phyloP scores from a whole-genome alignment of 35 echinoderm and acorn worm genomes.

The Holothuria glaberrima region DNA sequence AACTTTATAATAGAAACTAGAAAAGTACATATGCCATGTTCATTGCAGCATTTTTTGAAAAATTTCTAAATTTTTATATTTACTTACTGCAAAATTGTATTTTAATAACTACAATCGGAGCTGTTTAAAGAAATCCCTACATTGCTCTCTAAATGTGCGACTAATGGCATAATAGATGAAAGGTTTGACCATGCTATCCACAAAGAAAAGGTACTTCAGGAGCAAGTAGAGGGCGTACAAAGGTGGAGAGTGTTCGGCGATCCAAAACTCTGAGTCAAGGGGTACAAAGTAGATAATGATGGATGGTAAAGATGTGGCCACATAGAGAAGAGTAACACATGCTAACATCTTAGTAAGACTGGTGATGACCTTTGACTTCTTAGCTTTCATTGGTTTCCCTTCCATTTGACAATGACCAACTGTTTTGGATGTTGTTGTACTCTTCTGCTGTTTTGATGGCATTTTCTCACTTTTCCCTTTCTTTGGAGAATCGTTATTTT shows the following conservation, averaged over 20 bases:
- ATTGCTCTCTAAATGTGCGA: slow-evolving; percentile 36
- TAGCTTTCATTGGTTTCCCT: not conserved
- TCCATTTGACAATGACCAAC: not conserved
- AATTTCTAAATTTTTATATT: too few species aligned
- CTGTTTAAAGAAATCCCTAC: slow-evolving; percentile 20
- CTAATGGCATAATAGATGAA: slow-evolving; percentile 51
- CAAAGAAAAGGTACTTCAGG: slow-evolving; percentile 37
- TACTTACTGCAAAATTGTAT: too few species aligned
- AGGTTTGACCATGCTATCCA: slow-evolving; percentile 38
- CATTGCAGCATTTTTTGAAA: too few species aligned
- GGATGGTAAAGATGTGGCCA: slow-evolving; percentile 28
- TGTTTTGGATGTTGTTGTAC: not conserved
- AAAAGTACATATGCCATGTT: too few species aligned
- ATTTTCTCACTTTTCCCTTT: not conserved
- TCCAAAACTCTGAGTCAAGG: not conserved
- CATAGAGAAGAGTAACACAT: slow-evolving; percentile 16
- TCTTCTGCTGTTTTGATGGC: not conserved
- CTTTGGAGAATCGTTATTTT: not conserved
- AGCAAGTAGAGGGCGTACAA: slow-evolving; percentile 23
- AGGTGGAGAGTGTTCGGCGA: not conserved
- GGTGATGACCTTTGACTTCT: slow-evolving; percentile 46
- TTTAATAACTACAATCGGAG: not conserved
- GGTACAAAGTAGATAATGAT: slow-evolving; percentile 46
- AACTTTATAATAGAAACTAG: too few species aligned
- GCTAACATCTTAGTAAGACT: slow-evolving; percentile 47